Percentiles rank a stretch among this genome's conserved stretches.
phyloP scores from a whole-genome alignment of 2,888 invertebrate species.

The Alentia gelatinosa region DNA sequence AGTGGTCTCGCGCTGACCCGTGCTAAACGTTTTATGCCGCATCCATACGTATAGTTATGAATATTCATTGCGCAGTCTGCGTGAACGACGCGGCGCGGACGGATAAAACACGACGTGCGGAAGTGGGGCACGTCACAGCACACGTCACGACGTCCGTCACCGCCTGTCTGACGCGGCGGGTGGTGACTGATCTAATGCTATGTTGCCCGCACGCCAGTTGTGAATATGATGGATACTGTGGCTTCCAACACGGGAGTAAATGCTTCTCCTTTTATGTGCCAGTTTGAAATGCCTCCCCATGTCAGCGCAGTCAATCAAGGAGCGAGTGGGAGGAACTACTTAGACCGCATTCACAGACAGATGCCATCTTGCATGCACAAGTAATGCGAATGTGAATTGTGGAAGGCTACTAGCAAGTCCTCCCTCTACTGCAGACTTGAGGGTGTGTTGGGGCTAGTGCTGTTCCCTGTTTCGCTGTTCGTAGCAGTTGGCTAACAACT shows the following conservation, averaged over 20 bases:
- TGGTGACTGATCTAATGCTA: background rate
- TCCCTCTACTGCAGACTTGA: background rate
- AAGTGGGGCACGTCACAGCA: background rate
- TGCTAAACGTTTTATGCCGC: background rate
- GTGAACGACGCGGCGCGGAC: background rate
- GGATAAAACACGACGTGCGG: background rate
- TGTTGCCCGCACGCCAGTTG: background rate
- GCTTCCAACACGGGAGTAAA: background rate
- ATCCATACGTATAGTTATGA: background rate
- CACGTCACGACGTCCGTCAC: background rate
- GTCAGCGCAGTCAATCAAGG: slow-evolving; percentile 12
- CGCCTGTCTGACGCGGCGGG: background rate
- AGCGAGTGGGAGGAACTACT: background rate
- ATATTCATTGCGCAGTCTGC: background rate
- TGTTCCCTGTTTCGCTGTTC: slow-evolving; percentile 4
- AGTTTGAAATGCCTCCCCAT: background rate
- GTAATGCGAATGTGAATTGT: background rate
- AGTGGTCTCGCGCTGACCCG: slow-evolving; percentile 20
- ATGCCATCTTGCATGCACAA: background rate
- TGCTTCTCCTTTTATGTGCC: background rate
- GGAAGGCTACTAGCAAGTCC: background rate
- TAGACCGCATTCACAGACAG: background rate
- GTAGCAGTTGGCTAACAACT: background rate
- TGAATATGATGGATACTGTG: background rate
- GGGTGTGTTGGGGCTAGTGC: background rate